Evolutionary conservation across 1,140 invertebrate genomes (phyloP).

Genomic region (Leptinotarsa texana): DNA sequence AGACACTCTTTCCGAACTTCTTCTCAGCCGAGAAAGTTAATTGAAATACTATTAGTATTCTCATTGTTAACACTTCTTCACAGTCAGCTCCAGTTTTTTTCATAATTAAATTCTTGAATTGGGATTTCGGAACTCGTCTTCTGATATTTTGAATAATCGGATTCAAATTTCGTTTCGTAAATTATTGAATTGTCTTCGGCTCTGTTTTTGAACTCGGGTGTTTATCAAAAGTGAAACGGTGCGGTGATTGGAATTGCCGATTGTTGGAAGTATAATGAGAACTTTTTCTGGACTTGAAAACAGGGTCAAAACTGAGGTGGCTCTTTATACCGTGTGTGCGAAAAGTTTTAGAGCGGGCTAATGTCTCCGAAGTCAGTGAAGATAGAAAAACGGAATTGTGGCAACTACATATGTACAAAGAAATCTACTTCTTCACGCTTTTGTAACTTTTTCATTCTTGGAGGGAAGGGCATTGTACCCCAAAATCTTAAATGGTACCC

Average conservation of each 20-base stretch:
- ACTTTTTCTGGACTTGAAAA: too few relatives aligned
- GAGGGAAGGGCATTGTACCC: too few relatives aligned
- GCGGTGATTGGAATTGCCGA: not conserved
- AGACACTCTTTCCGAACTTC: slow-evolving; percentile 48
- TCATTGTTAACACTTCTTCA: slow-evolving; percentile 39
- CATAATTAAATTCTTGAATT: slow-evolving; percentile 50
- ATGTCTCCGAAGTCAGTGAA: too few relatives aligned
- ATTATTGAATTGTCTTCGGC: slow-evolving; percentile 14
- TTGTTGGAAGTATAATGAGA: not conserved
- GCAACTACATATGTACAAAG: too few relatives aligned
- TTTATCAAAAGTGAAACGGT: not conserved
- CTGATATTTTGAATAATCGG: not conserved
- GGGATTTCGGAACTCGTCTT: slow-evolving; percentile 31
- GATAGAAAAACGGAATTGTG: too few relatives aligned
- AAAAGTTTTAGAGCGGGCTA: too few relatives aligned
- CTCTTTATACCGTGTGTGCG: too few relatives aligned
- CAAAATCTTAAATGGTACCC: too few relatives aligned
- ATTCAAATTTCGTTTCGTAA: not conserved
- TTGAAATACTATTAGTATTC: slow-evolving; percentile 52
- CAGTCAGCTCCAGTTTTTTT: slow-evolving; percentile 38
- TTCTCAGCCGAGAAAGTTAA: slow-evolving; percentile 41
- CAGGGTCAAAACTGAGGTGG: too few relatives aligned
- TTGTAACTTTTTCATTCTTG: too few relatives aligned
- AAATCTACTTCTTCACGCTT: too few relatives aligned
- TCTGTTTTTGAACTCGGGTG: not conserved